These are phyloP conservation scores for Serranus cabrilla DNA, from an alignment of 2,797 vertebrate species.

Conservation along the genomic window DNA sequence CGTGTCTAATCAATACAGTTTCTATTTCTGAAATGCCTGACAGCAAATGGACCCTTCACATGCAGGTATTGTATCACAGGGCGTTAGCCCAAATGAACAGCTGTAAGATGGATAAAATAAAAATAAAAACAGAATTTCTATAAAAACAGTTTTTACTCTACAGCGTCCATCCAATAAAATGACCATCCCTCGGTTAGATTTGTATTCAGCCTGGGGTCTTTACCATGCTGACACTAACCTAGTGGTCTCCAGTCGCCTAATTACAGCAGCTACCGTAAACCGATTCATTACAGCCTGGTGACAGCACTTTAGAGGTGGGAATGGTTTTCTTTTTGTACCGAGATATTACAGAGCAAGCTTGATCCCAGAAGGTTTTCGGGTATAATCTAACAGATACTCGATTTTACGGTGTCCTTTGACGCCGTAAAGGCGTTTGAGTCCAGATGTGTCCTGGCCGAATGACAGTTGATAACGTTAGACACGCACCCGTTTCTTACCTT, in stretches of 20 bases:
- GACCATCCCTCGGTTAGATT: neutral
- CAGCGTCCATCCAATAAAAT: neutral
- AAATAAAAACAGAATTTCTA: neutral
- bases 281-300: slow-evolving; percentile 23
- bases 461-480: slow-evolving; percentile 11
- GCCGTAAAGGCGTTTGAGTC: slow-evolving; percentile 1
- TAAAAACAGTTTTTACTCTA: neutral
- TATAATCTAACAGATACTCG: neutral
- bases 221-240: neutral
- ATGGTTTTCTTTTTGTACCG: neutral
- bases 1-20: slow-evolving; percentile 56
- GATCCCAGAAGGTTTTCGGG: neutral
- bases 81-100: slow-evolving; percentile 20
- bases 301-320: slow-evolving; percentile 7
- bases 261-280: neutral
- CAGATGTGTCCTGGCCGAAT: slow-evolving; percentile 45
- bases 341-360: neutral
- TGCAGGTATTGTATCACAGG: slow-evolving; percentile 25
- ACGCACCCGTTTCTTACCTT: slow-evolving; percentile 64
- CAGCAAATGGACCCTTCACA: slow-evolving; percentile 39
- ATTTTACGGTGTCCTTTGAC: neutral
- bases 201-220: slow-evolving; percentile 1
- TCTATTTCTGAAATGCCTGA: slow-evolving; percentile 55
- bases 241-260: slow-evolving; percentile 13
- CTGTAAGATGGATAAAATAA: neutral